Evolutionary conservation across 1,140 invertebrate species (phyloP).

Genomic region (Choristoneura fumiferana): DNA sequence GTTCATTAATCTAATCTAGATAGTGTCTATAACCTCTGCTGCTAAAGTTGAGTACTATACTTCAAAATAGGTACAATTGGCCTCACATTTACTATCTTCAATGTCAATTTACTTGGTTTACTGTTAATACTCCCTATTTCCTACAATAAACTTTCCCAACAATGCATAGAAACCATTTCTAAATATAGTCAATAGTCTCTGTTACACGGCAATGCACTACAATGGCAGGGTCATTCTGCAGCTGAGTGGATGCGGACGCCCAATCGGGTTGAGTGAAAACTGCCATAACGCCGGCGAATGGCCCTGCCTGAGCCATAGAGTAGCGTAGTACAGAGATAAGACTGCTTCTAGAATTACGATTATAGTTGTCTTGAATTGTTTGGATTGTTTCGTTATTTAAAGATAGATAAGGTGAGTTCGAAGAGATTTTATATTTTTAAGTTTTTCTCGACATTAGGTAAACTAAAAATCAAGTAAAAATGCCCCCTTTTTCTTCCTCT

Average conservation of each 20-base stretch:
- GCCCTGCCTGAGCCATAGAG: conserved; percentile 20
- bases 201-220: conserved; percentile 59
- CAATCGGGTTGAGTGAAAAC: conserved; percentile 72
- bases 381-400: neutral
- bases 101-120: too few species aligned
- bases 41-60: too few species aligned
- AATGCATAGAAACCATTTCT: neutral
- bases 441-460: too few species aligned
- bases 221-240: conserved; percentile 41
- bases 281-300: conserved; percentile 57
- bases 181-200: conserved; percentile 9
- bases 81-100: too few species aligned
- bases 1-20: too few species aligned
- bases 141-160: neutral
- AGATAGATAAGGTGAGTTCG: too few species aligned
- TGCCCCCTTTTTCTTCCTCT: too few species aligned
- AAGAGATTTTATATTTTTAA: too few species aligned
- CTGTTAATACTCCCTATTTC: neutral
- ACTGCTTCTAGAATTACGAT: neutral
- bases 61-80: too few species aligned
- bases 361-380: neutral
- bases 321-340: conserved; percentile 28
- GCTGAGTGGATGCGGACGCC: conserved; percentile 36
- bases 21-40: too few species aligned
- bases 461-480: too few species aligned